Evolutionary conservation across 2,797 vertebrate genomes (phyloP).

Genomic region (Gambusia yucatana): DNA sequence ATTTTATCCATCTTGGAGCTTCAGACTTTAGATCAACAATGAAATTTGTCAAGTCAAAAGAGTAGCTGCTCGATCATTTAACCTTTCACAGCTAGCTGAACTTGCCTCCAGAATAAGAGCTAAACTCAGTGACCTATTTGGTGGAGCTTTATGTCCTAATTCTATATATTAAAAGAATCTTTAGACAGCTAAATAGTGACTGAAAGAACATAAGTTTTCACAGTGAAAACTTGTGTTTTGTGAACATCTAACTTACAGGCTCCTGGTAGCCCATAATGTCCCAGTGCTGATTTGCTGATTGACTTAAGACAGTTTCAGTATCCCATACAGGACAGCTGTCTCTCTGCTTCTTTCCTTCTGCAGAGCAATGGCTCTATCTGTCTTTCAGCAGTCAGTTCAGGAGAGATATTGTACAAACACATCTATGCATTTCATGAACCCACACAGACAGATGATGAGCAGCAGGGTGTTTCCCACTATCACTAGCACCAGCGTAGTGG

Average conservation of each 20-base stretch:
- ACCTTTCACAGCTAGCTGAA: too few species aligned
- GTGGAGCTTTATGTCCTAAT: too few species aligned
- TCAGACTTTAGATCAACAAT: too few species aligned
- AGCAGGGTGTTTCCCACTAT: background rate
- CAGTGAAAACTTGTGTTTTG: too few species aligned
- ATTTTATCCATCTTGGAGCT: background rate
- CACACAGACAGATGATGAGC: background rate
- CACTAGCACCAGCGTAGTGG: constrained; percentile 26
- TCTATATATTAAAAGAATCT: too few species aligned
- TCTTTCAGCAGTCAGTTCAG: background rate
- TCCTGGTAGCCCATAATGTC: background rate
- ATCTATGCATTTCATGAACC: background rate
- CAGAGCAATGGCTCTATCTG: background rate
- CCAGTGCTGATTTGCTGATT: background rate
- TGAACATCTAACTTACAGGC: background rate
- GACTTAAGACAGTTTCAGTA: background rate
- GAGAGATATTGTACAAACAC: background rate
- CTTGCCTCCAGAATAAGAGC: too few species aligned
- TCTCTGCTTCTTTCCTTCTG: background rate
- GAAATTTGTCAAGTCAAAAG: too few species aligned
- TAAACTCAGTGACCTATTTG: too few species aligned
- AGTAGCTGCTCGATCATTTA: too few species aligned
- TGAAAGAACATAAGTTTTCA: too few species aligned
- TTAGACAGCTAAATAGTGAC: background rate
- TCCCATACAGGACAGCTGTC: background rate